Conservation (phyloP, 2,113 vertebrate species). For the Genyomyrus donnyi region DNA sequence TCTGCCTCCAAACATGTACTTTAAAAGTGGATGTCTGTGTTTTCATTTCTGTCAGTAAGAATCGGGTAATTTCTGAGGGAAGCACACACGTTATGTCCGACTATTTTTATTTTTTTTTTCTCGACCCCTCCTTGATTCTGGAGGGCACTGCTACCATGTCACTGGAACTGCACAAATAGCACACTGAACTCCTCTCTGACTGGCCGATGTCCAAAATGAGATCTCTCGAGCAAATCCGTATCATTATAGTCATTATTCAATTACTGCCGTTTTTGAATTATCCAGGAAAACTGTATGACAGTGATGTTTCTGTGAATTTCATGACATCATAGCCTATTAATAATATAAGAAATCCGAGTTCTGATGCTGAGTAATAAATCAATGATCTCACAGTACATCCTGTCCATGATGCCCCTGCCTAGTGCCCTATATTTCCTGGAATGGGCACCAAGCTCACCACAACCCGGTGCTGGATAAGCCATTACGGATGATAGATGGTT, state of each 20-base stretch:
- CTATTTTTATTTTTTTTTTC: not conserved
- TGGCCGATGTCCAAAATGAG: not conserved
- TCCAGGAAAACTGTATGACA: not conserved
- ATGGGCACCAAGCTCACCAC: not conserved
- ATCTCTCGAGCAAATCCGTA: not conserved
- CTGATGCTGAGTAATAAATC: not conserved
- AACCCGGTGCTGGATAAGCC: not conserved
- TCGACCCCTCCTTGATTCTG: not conserved
- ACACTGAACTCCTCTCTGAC: not conserved
- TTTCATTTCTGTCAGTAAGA: not conserved
- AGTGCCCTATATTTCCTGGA: not conserved
- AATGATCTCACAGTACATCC: not conserved
- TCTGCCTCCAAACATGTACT: not conserved
- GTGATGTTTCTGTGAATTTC: not conserved
- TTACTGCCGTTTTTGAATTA: not conserved
- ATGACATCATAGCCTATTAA: not conserved
- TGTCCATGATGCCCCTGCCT: not conserved
- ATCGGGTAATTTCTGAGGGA: not conserved
- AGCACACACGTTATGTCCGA: not conserved
- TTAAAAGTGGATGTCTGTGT: not conserved
- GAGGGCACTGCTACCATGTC: not conserved
- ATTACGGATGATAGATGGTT: not conserved
- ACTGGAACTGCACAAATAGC: not conserved
- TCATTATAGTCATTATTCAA: not conserved
- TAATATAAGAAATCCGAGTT: not conserved